Percentiles rank a stretch among this genome's conserved stretches.
Evolutionary conservation across 2,888 invertebrate genomes (phyloP).

Genomic region (Brachyptera risi): DNA sequence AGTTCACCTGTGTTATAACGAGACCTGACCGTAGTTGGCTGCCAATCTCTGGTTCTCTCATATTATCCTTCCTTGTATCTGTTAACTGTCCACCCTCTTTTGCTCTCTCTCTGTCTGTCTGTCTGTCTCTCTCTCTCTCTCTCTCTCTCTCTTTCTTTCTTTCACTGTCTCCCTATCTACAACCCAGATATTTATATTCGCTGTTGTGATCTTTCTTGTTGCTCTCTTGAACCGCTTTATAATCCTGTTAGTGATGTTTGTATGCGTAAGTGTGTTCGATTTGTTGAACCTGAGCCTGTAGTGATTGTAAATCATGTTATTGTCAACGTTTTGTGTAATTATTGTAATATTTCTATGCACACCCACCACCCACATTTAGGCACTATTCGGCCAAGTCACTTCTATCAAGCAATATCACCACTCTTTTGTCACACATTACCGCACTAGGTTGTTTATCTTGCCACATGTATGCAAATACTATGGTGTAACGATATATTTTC

Average conservation of each 20-base stretch:
- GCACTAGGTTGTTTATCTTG: neutral
- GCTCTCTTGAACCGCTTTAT: neutral
- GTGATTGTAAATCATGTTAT: too few relatives aligned
- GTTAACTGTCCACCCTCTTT: neutral
- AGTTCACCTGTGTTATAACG: constrained; percentile 5
- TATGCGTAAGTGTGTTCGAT: too few relatives aligned
- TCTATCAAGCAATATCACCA: neutral
- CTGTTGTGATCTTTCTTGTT: constrained; percentile 8
- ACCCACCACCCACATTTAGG: too few relatives aligned
- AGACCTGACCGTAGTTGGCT: neutral
- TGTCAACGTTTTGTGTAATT: too few relatives aligned
- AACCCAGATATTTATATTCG: too few relatives aligned
- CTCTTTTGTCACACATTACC: neutral
- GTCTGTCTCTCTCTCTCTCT: constrained; percentile 15
- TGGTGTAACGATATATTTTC: neutral
- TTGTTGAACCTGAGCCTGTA: too few relatives aligned
- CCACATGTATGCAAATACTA: neutral
- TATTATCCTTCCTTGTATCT: too few relatives aligned
- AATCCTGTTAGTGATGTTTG: neutral
- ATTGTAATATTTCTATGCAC: too few relatives aligned
- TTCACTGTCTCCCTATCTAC: neutral
- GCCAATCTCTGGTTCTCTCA: neutral
- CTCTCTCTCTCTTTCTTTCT: constrained; percentile 8
- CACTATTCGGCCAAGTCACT: neutral
- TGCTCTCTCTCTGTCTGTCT: constrained; percentile 19